Evolutionary conservation across 2,888 invertebrate species (phyloP), one percentile per base, ranked within the genome.

Genomic region (Dryomyza anilis): DNA sequence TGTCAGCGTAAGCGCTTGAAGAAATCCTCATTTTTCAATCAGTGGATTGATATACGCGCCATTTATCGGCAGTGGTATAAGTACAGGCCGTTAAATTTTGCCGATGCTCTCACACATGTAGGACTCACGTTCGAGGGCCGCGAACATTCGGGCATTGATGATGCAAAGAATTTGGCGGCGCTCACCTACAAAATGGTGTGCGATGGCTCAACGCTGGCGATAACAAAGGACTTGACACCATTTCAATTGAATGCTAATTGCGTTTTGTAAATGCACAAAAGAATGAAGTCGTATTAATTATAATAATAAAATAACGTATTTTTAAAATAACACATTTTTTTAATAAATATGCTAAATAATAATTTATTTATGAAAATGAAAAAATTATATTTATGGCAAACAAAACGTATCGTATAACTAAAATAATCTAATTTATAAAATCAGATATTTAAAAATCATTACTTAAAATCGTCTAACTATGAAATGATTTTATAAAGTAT

Each of bases 111-210:
- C 23, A 78, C 79, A 45, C 86, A 87, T 73, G 80, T 87, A 14
- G 87, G 87, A 0, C 77, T 89, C 52, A 71, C 79, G 14, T 89
- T 89, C 79, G 85, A 86, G 72, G 89, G 89, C 6, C 82, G 85
- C 56, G 83, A 87, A 69, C 88, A 89, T 74, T 87, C 87, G 53
- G 89, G 89, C 39, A 80, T 88, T 36, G 84, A 87, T 78, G 89
- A 89, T 80, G 86, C 89, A 14, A 84, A 85, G 70, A 89, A 89
- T 76, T 86, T 89, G 53, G 88, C 87, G 12, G 80, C 79, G 48
- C 79, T 89, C 62, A 85, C 86, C 33, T 85, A 83, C 73, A 85
- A 85, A 78, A 86, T 89, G 86, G 82, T 86, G 29, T 72, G 78
- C 60, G 88, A 88, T 78, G 88, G 88, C 19, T 86, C 86, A 68